These are phyloP conservation scores for Darevskia mixta DNA, from an alignment of 2,797 vertebrate species.

Conservation along the genomic window DNA sequence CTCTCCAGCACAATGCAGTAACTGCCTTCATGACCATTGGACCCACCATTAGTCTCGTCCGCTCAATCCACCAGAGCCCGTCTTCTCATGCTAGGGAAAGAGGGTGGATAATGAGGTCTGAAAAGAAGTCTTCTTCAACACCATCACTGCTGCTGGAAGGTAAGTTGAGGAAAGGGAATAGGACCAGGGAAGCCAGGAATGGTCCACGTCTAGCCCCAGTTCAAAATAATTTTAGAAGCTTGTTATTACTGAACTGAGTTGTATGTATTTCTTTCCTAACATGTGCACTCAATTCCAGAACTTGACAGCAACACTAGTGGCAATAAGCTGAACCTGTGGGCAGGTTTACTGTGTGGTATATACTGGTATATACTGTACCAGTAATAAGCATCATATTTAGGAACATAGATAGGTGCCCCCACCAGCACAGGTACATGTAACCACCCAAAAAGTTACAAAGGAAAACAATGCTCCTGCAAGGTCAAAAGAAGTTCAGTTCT, in stretches of 20 bases:
- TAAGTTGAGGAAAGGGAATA: neutral
- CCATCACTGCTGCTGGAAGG: neutral
- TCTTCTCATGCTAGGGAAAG: too few species aligned
- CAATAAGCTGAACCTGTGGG: neutral
- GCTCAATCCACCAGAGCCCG: too few species aligned
- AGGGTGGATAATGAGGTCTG: neutral
- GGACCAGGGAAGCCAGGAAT: neutral
- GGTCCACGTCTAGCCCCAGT: neutral
- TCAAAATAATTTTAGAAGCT: neutral
- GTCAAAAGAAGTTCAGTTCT: neutral
- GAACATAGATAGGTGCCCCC: conserved; percentile 8
- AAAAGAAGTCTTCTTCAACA: neutral
- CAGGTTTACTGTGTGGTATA: neutral
- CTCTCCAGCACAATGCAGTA: too few species aligned
- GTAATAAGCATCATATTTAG: neutral
- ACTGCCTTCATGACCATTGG: too few species aligned
- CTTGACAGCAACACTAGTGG: too few species aligned
- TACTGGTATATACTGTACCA: neutral
- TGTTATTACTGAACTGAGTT: neutral
- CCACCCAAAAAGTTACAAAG: neutral
- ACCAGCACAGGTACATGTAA: neutral
- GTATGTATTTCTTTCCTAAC: neutral
- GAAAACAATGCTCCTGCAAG: neutral
- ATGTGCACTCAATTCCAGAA: neutral
- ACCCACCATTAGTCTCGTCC: too few species aligned